Conservation (phyloP, 2,888 invertebrate genomes). For the Dolichopus griseipennis region DNA sequence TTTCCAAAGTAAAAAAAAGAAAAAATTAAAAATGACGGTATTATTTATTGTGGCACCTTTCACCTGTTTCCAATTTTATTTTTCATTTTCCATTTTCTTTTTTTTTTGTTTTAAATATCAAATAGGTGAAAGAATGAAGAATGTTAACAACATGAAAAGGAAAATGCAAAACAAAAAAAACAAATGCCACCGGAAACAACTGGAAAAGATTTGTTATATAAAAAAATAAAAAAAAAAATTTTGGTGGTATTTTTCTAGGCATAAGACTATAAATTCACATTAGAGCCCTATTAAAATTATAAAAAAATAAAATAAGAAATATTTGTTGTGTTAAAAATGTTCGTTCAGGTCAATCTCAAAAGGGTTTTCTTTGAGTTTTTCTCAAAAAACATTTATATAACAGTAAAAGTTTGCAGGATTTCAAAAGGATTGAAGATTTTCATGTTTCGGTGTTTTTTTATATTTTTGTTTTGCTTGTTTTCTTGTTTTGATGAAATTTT, state of each 20-base stretch:
- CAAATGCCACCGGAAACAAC: background rate
- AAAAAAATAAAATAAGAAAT: background rate
- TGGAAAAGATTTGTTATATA: too few relatives aligned
- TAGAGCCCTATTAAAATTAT: background rate
- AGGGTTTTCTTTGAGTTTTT: too few relatives aligned
- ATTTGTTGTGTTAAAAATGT: background rate
- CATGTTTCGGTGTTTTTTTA: too few relatives aligned
- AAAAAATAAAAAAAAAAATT: background rate
- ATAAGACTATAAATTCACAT: background rate
- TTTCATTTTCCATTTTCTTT: too few relatives aligned
- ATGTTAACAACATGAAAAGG: background rate
- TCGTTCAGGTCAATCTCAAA: too few relatives aligned
- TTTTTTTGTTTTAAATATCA: too few relatives aligned
- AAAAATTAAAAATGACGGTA: background rate
- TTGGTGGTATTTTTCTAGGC: background rate
- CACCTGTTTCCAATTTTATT: slow-evolving; percentile 11
- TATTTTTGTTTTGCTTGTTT: too few relatives aligned
- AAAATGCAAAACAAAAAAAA: background rate
- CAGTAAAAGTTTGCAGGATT: too few relatives aligned
- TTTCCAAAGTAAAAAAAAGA: background rate
- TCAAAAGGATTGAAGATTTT: too few relatives aligned
- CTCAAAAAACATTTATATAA: too few relatives aligned
- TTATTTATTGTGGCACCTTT: slow-evolving; percentile 29
- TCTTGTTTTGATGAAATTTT: too few relatives aligned
- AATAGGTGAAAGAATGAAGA: too few relatives aligned